Conservation (phyloP, 2,888 invertebrate species). For the Leptura quadrifasciata region DNA sequence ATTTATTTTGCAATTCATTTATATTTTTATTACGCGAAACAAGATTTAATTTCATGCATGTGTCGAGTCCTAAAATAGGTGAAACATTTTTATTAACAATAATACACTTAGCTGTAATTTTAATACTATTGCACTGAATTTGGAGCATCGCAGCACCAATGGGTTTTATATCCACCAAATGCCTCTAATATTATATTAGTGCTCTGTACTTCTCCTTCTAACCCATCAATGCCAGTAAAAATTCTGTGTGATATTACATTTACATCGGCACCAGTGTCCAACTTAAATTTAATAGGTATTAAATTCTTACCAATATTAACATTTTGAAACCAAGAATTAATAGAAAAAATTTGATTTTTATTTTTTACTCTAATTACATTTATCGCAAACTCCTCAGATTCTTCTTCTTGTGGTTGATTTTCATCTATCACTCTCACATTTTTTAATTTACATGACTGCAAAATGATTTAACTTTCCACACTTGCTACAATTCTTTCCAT, state of each 20-base stretch:
- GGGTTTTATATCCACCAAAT: background rate
- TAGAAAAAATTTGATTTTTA: background rate
- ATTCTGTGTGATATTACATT: too few relatives aligned
- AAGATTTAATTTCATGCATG: background rate
- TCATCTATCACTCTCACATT: conserved; percentile 2
- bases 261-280: too few relatives aligned
- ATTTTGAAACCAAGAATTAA: background rate
- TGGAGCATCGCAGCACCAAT: background rate
- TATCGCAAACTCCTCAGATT: conserved; percentile 3
- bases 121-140: background rate
- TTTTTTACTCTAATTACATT: background rate
- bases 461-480: background rate
- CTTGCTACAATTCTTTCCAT: too few relatives aligned
- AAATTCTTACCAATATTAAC: background rate
- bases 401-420: background rate
- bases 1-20: conserved; percentile 4
- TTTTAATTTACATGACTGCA: background rate
- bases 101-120: background rate
- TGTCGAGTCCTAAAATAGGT: background rate
- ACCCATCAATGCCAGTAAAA: too few relatives aligned
- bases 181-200: background rate
- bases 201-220: too few relatives aligned
- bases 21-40: background rate
- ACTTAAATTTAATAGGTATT: too few relatives aligned
- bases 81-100: background rate